Evolutionary conservation across 2,888 invertebrate genomes (phyloP).

Genomic region (Zhuqinia jingwanae): DNA sequence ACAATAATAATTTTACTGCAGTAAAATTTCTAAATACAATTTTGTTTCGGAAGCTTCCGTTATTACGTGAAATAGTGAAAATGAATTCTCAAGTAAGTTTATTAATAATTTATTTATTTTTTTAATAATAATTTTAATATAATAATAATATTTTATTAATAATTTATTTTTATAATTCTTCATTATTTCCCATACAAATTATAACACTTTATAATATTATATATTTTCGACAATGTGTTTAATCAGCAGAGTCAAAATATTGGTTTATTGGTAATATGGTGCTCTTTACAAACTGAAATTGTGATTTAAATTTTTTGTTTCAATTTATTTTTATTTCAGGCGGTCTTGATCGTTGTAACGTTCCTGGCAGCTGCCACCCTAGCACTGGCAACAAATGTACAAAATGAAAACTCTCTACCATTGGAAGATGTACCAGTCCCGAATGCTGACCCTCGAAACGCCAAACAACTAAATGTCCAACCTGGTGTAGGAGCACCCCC

Average conservation of each 20-base stretch:
- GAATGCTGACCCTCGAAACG: not conserved
- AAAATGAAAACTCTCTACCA: constrained; percentile 15
- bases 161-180: not conserved
- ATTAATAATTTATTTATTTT: constrained; percentile 10
- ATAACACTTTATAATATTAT: too few relatives aligned
- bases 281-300: too few relatives aligned
- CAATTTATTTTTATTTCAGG: constrained; percentile 30
- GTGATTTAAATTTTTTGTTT: not conserved
- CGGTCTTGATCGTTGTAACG: constrained; percentile 27
- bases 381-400: constrained; percentile 24
- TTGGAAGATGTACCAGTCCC: not conserved
- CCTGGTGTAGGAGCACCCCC: not conserved
- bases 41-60: constrained; percentile 24
- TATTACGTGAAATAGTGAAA: not conserved
- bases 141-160: too few relatives aligned
- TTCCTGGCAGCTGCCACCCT: constrained; percentile 60
- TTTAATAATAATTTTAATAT: too few relatives aligned
- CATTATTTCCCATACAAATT: too few relatives aligned
- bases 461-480: not conserved
- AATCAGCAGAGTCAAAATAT: too few relatives aligned
- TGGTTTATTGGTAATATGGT: too few relatives aligned
- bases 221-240: too few relatives aligned
- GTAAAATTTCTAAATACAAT: not conserved
- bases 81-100: constrained; percentile 64
- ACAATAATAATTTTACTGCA: not conserved